Percentiles rank a stretch among this genome's conserved stretches.
These are phyloP conservation scores for Acomys russatus DNA, from an alignment of 2,797 vertebrate species.

Conservation along the genomic window DNA sequence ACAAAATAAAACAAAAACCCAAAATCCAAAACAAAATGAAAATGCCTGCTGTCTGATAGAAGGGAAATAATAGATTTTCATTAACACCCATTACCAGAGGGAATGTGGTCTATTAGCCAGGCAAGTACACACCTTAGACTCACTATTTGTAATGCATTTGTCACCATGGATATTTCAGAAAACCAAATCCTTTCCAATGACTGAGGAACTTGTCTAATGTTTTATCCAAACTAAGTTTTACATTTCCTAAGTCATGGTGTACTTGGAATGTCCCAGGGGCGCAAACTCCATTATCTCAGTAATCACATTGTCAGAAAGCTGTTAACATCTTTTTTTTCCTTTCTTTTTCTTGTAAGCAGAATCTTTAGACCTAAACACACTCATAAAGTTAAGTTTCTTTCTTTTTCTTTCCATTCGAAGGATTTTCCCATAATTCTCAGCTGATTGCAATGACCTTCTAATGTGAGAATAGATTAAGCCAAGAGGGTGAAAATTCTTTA, in stretches of 20 bases:
- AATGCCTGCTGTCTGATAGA: not conserved
- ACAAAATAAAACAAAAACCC: not conserved
- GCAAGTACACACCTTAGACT: not conserved
- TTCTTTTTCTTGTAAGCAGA: not conserved
- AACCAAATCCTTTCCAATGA: conserved; percentile 32
- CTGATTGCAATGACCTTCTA: not conserved
- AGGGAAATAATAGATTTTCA: too few species aligned
- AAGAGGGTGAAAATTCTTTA: not conserved
- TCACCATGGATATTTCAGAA: not conserved
- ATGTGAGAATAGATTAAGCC: not conserved
- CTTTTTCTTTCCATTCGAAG: not conserved
- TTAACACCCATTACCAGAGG: not conserved
- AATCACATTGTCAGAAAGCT: conserved; percentile 50
- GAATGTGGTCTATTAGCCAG: not conserved
- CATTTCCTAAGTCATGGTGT: conserved; percentile 40
- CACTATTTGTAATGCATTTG: not conserved
- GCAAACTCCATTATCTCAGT: conserved; percentile 18
- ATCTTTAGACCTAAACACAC: not conserved
- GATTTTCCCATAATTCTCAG: not conserved
- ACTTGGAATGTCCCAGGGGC: conserved; percentile 28
- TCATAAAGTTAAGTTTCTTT: not conserved
- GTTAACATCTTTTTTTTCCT: conserved; percentile 12
- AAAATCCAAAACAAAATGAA: not conserved
- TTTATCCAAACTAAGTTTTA: conserved; percentile 35
- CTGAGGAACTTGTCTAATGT: conserved; percentile 26